Base-by-base conservation (phyloP, 2,797 vertebrate species). In the Poecilia velifera region DNA sequence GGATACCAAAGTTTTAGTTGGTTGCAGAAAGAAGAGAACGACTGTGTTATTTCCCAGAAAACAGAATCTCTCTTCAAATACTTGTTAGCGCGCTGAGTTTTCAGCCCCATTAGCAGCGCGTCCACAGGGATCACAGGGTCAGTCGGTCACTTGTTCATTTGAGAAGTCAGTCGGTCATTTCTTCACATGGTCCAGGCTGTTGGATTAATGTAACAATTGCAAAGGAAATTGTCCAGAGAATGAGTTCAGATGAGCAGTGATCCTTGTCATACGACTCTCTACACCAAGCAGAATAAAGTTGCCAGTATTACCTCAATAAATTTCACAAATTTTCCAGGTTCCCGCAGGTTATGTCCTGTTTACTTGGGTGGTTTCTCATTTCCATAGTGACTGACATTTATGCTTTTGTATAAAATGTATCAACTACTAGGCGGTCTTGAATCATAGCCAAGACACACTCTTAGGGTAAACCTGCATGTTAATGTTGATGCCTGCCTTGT, bases 91-190 rank as follows among this genome's bases (percentile, higher is more conserved):
- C 4, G 22, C 43, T 72, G 43, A 72, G 49, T 75, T 43, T 74
- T 70, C 41, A 59, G 49, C 31, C 41, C 13, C n/a, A 59, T 46
- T 70, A 66, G 59, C 22, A 31, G 53, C 10, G 12, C 28, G 45
- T 39, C 66, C 46, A 7, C 72, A 8, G 72, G 36, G 49, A 73
- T 64, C 39, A 16, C 2, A 73, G 57, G 36, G 57, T 73, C 62
- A 62, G 73, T 76, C 45, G 13, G 59, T 77, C 68, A 20, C 18
- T 73, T 16, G 41, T 31, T 70, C 41, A 36, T 64, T 66, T 68
- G 31, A 55, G 49, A 71, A 39, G 41, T 77, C 53, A 72, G 73
- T 76, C 68, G 14, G 51, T 77, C 68, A 25, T 31, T 70, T 34
- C 55, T 31, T 70, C 31, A 28, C 71, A 72, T 34, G n/a, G 51